phyloP scores from a whole-genome alignment of 1,140 invertebrate genomes.

The Neotoxoptera formosana region DNA sequence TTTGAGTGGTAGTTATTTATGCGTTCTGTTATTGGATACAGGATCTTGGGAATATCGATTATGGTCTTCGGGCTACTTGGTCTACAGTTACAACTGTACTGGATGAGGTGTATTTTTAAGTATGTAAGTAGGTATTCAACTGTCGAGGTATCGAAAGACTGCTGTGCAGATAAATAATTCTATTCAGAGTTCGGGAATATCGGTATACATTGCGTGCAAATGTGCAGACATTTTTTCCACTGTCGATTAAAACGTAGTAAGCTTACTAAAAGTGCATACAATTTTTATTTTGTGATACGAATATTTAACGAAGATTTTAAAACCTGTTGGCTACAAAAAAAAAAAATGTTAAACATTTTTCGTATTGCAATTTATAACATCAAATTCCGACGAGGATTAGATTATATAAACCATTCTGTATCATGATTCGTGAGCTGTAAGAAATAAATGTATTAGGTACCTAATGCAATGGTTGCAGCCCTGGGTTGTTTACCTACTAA shows the following conservation, averaged over 20 bases:
- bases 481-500: neutral
- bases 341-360: neutral
- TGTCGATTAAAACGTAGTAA: too few relatives aligned
- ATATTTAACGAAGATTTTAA: neutral
- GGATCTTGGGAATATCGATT: neutral
- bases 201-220: too few relatives aligned
- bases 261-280: neutral
- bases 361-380: neutral
- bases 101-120: neutral
- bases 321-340: neutral
- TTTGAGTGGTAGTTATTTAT: too few relatives aligned
- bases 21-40: neutral
- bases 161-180: too few relatives aligned
- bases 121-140: neutral
- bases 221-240: too few relatives aligned
- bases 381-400: neutral
- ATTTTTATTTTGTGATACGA: neutral
- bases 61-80: neutral
- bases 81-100: neutral
- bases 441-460: neutral
- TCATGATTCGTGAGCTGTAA: neutral
- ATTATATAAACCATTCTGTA: neutral
- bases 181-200: too few relatives aligned
- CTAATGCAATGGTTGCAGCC: neutral
- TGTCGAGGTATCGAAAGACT: too few relatives aligned